Percentiles rank a stretch among this genome's conserved stretches.
These are phyloP conservation scores for Drosophila mettleri DNA, from an alignment of 2,888 invertebrate species.

Conservation along the genomic window DNA sequence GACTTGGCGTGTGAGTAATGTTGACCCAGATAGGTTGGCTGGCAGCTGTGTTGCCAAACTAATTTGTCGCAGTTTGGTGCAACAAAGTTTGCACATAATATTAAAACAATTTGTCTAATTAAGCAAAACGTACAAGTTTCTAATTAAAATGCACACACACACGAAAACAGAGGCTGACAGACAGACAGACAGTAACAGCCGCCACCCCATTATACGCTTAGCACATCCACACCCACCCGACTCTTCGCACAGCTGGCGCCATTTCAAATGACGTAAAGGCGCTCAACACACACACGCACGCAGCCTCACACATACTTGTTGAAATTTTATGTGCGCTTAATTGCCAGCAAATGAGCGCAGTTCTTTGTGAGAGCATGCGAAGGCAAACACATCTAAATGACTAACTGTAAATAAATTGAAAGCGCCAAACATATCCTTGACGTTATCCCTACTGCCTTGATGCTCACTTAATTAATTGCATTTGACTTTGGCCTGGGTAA, in stretches of 20 bases:
- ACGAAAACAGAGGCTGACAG: background rate
- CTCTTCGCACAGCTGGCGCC: conserved; percentile 45
- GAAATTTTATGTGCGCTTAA: conserved; percentile 70
- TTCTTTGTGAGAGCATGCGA: conserved; percentile 36
- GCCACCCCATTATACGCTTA: conserved; percentile 15
- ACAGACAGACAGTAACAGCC: conserved; percentile 33
- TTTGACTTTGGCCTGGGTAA: conserved; percentile 49
- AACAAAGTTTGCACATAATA: conserved; percentile 68
- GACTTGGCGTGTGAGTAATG: conserved; percentile 21
- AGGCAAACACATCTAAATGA: conserved; percentile 68
- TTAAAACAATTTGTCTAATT: conserved; percentile 80
- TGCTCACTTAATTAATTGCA: conserved; percentile 72
- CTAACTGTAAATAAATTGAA: conserved; percentile 73
- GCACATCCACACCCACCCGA: conserved; percentile 27
- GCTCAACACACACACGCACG: conserved; percentile 16
- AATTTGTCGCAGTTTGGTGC: conserved; percentile 65
- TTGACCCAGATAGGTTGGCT: conserved; percentile 49
- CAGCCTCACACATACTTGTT: conserved; percentile 25
- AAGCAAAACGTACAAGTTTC: conserved; percentile 79
- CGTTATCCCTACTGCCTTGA: conserved; percentile 28
- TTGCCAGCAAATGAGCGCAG: conserved; percentile 76
- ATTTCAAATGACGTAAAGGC: conserved; percentile 50
- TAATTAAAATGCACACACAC: conserved; percentile 71
- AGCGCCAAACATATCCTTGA: conserved; percentile 48
- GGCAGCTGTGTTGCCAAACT: conserved; percentile 51